Evolutionary conservation across 2,888 invertebrate species (phyloP), one percentile per base, ranked within the genome.

Genomic region (Lysandra coridon): DNA sequence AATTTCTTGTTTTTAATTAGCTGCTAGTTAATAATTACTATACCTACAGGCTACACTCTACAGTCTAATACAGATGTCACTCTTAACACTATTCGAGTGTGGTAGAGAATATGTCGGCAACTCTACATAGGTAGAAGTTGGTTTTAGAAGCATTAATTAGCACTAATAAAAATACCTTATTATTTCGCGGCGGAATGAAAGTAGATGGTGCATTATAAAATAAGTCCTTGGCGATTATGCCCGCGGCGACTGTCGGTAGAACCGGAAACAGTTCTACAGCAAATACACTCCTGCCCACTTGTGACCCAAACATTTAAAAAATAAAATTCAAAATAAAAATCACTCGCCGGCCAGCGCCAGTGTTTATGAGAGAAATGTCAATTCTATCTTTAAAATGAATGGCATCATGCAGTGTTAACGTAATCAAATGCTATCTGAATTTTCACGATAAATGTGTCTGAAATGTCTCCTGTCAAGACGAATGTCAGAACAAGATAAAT

Each of bases 221-320:
- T n/a, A 82, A 57, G 76, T 83, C 78, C 1, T 80, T 79, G 0
- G 83, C 81, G 78, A 83, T 69, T 4, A 83, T 40, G 7, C 82
- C 81, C 4, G 83, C 80, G 1, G 82, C 81, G 0, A 83, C 57
- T 1, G 81, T 33, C 6, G 83, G 83, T 40, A 78, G 81, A 7
- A 81, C 73, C 4, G 83, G 83, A 33, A 83, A 83, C 33, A 83
- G 30, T 4, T 81, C 82, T 1, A 80, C 44, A 80, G 78, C 44
- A 64, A 79, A 73, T 5, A 81, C 62, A 78, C 78, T 73, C 4
- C 79, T 77, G 44, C 80, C 80, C 14, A 80, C 60, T 12, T 79
- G 81, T 40, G 80, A 79, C 7, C 79, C 79, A 57, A 81, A 81
- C 81, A 81, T 81, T 23, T 17, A 49, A 49, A 30, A 76, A 76